A percentile compares a stretch with the other conserved stretches of the same genome.
These are phyloP conservation scores for Felis chaus DNA, from an alignment of 2,113 vertebrate species.

Conservation along the genomic window DNA sequence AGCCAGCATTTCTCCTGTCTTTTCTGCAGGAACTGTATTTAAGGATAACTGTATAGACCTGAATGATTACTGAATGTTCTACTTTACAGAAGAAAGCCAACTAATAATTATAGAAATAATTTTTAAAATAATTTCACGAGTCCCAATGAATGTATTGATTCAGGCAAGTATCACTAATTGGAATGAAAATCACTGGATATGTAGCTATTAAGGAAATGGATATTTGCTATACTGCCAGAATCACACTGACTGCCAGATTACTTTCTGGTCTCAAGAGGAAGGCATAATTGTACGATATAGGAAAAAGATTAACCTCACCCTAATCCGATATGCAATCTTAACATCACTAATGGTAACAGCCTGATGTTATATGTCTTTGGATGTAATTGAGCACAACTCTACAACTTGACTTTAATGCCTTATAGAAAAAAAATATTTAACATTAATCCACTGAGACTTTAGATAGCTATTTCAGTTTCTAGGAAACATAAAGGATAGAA, in stretches of 20 bases:
- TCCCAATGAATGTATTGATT: not conserved
- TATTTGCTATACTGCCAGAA: not conserved
- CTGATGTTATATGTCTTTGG: not conserved
- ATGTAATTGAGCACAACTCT: not conserved
- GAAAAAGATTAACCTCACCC: not conserved
- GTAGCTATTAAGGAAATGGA: not conserved
- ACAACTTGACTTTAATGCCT: not conserved
- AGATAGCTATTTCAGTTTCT: not conserved
- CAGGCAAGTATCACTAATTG: not conserved
- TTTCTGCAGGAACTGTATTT: not conserved
- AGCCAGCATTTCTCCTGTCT: not conserved
- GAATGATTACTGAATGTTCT: not conserved
- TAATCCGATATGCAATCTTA: not conserved
- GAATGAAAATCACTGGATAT: not conserved
- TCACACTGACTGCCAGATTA: not conserved
- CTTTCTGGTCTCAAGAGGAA: not conserved
- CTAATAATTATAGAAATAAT: not conserved
- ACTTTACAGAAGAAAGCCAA: conserved; percentile 11
- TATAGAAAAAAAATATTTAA: not conserved
- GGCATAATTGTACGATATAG: not conserved
- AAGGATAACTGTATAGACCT: not conserved
- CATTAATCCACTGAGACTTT: not conserved
- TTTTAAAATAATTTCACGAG: not conserved
- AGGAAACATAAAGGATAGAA: not conserved
- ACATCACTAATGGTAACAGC: not conserved